Percentiles rank a stretch among this genome's conserved stretches.
Conservation (phyloP, 2,113 vertebrate genomes). For the Nestor notabilis region DNA sequence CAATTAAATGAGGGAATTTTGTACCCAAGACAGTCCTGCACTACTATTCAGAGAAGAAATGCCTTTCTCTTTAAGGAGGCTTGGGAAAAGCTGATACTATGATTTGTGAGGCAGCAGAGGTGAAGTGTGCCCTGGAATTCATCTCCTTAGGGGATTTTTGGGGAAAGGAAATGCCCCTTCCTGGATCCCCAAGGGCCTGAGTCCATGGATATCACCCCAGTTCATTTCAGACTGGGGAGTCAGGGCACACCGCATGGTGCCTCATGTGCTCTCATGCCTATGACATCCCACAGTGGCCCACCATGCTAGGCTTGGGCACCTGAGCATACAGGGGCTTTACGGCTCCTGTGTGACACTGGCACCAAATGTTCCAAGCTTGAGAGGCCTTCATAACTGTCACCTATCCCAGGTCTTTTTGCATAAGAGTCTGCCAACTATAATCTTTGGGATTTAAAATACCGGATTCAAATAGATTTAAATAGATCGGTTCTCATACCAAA, state of each 20-base stretch:
- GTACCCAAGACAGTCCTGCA: not conserved
- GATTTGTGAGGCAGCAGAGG: not conserved
- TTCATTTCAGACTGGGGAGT: not conserved
- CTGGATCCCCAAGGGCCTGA: not conserved
- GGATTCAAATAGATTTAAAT: not conserved
- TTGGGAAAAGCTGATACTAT: not conserved
- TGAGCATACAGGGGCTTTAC: not conserved
- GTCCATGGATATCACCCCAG: not conserved
- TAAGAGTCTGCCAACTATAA: not conserved
- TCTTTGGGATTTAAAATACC: not conserved
- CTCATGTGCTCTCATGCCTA: not conserved
- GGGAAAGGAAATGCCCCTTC: not conserved
- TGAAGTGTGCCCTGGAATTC: not conserved
- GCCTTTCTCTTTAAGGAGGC: not conserved
- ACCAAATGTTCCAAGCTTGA: not conserved
- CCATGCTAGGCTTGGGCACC: rapidly evolving
- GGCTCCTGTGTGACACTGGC: not conserved
- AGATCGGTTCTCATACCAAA: not conserved
- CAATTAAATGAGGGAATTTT: not conserved
- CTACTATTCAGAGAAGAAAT: not conserved
- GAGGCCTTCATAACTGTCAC: not conserved
- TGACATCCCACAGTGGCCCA: not conserved
- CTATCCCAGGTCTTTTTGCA: not conserved
- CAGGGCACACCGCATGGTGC: not conserved
- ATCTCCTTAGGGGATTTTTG: not conserved